phyloP scores from a whole-genome alignment of 2,797 vertebrate genomes.

The Brachyalestes nurse region DNA sequence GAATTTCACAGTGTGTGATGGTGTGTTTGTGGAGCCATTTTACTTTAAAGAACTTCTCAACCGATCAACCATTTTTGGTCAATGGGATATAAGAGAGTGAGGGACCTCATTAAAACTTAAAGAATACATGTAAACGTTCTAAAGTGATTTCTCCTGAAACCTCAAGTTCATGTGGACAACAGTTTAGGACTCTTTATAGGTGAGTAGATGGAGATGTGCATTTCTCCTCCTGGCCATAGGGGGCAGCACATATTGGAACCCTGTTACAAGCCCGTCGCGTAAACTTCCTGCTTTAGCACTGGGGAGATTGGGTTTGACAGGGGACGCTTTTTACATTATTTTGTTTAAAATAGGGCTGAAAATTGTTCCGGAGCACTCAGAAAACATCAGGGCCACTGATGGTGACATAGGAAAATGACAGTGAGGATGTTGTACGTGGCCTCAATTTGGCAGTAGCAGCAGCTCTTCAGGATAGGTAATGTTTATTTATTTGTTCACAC shows the following conservation, averaged over 20 bases:
- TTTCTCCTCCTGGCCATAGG: conserved; percentile 52
- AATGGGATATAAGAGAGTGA: too few species aligned
- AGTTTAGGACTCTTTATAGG: too few species aligned
- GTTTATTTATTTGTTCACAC: neutral
- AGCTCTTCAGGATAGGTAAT: neutral
- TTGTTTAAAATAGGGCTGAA: neutral
- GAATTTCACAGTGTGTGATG: too few species aligned
- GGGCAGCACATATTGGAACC: conserved; percentile 42
- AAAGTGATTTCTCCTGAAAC: too few species aligned
- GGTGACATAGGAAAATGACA: conserved; percentile 45
- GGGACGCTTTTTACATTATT: neutral
- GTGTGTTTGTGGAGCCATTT: too few species aligned
- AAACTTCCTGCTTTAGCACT: conserved; percentile 76
- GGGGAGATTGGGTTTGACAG: conserved; percentile 22
- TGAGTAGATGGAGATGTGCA: neutral
- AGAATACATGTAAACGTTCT: too few species aligned
- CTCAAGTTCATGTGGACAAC: too few species aligned
- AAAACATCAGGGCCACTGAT: conserved; percentile 18
- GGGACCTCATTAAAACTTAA: too few species aligned
- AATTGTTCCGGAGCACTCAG: neutral
- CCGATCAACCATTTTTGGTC: too few species aligned
- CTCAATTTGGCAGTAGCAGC: neutral
- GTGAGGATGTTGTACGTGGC: conserved; percentile 54
- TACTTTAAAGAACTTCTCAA: too few species aligned
- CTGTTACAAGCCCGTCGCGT: conserved; percentile 33